phyloP scores from a whole-genome alignment of 2,888 invertebrate species.

The Tetragonisca angustula region DNA sequence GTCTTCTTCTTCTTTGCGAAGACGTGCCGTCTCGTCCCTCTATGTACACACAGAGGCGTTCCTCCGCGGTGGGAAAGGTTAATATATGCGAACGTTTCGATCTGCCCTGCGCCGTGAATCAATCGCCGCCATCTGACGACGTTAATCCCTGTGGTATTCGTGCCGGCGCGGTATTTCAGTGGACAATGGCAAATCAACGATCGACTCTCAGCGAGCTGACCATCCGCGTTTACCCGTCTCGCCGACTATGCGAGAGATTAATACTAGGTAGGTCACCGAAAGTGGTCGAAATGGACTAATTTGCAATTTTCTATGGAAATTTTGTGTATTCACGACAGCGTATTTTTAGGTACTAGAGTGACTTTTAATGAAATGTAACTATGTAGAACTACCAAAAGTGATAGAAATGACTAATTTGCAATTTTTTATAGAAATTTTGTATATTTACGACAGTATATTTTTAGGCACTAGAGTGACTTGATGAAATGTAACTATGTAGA shows the following conservation, averaged over 20 bases:
- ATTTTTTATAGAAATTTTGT: too few relatives aligned
- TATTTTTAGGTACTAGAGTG: too few relatives aligned
- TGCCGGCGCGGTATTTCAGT: conserved; percentile 71
- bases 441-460: too few relatives aligned
- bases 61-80: conserved; percentile 63
- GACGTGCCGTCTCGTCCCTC: neutral
- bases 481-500: too few relatives aligned
- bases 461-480: too few relatives aligned
- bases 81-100: conserved; percentile 70
- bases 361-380: too few relatives aligned
- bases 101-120: conserved; percentile 62
- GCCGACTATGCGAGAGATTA: conserved; percentile 14
- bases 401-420: too few relatives aligned
- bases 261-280: neutral
- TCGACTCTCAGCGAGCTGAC: conserved; percentile 5
- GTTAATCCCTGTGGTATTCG: conserved; percentile 68
- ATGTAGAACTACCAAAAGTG: too few relatives aligned
- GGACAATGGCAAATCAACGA: conserved; percentile 63
- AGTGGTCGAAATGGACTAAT: too few relatives aligned
- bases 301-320: too few relatives aligned
- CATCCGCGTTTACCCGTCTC: conserved; percentile 11
- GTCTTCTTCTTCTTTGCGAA: neutral
- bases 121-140: conserved; percentile 44
- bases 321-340: too few relatives aligned
- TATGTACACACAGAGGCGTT: neutral